Base-by-base conservation (phyloP, 1,140 invertebrate genomes). In the Calephelis virginiensis region DNA sequence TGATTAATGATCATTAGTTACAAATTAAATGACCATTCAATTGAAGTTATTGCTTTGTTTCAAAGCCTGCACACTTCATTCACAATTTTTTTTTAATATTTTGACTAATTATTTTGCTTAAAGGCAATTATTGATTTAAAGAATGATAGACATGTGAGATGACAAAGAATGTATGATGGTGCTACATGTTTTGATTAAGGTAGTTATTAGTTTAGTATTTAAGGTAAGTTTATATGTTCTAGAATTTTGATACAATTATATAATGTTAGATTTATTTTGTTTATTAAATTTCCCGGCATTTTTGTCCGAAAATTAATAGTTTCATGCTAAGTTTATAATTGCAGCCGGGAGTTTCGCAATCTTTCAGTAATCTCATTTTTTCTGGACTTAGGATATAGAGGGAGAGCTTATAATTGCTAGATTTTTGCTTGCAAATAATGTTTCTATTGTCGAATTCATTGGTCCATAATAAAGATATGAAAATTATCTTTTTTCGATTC, bases 291-390 rank as follows among this genome's bases (percentile, higher is more conserved):
- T 46, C 53, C 56, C 61, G 46, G 69, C 43, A 50, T 60, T 65
- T 65, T 45, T 17, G 46, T 59, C 56, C 56, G 56, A 59, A 65
- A 45, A 28, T 53, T 14, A 47, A 47, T 63, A 28, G 43, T 63
- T 63, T 63, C 14, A 28, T 43, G 10, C 37, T 49, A 63, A 49
- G 49, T 45, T 45, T 14, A 45, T 63, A 63, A 53, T 45, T 50
- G 17, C 14, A 65, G 80, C 80, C 80, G 83, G 80, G 82, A 80
- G 12, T 70, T 77, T 77, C 75, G 79, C 79, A 85, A 81, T 84
- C 72, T 73, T 74, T 68, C 73, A 77, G 83, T 76, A 88, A 86
- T 88, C 83, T 88, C 82, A 85, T 78, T 80, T 70, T 63, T 81
- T 77, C 63, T 75, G 69, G 53, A 73, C 59, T 53, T 81, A 82